Base-by-base conservation (phyloP, 2,888 invertebrate genomes). In the Nemurella pictetii region DNA sequence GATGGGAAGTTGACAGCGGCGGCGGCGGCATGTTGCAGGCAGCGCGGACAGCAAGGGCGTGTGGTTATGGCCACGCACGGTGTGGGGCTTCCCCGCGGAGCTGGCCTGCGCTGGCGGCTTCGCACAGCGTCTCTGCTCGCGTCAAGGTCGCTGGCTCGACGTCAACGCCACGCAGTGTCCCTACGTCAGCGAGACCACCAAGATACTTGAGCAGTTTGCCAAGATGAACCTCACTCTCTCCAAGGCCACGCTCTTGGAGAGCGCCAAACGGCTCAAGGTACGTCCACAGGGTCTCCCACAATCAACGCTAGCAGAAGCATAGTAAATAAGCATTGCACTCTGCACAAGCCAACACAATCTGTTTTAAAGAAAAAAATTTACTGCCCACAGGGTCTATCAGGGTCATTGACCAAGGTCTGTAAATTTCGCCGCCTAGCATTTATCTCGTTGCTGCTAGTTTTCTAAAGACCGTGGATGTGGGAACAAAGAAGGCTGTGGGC, bases 21-120 rank as follows among this genome's bases (percentile, higher is more conserved):
- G n/a, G 25, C 55, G n/a, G n/a, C n/a, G n/a, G n/a, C n/a, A n/a
- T n/a, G n/a, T 86, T 83, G 87, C 88, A 89, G 92, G 92, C 27
- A 93, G 93, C 7, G 91, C 91, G 85, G 93, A 95, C 86, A 97
- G 97, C 88, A 97, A 97, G 90, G 98, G 98, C 0, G 90, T 93
- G 80, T 97, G 97, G 89, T 93, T 94, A 0, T 98, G 97, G 97
- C 97, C 97, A 0, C 93, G 94, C 88, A 94, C 97, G 0, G 92
- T 96, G 32, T 91, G 94, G 0, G 96, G 96, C 84, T 93, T 94
- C 88, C 94, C 93, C 0, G 96, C 96, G 0, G 92, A 92, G 25
- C 81, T 84, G 36, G 93, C 91, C 91, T 91, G 0, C 88, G 92
- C 81, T 84, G 36, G 93, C 91, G 0, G 93, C 93, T 0, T n/a